Base-by-base conservation (phyloP, 2,888 invertebrate species). In the Drosophila demipolita region DNA sequence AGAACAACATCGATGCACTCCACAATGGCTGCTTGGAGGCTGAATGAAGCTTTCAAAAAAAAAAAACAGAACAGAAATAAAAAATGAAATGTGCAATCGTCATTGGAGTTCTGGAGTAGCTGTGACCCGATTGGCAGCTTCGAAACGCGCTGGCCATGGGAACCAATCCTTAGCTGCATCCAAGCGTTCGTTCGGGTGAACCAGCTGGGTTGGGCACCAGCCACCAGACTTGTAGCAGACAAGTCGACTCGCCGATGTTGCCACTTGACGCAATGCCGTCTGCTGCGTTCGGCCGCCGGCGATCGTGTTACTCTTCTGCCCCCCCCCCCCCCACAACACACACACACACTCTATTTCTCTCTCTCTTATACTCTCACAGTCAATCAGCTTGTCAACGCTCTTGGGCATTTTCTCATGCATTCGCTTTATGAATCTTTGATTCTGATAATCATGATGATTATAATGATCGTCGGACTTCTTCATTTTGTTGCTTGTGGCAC, bases 211-310 rank as follows among this genome's bases (percentile, higher is more conserved):
- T 40, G 32, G 40, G 50, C 17, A 36, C 42, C 49, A 60, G 48
- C 57, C 17, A 45, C 17, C 67, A 83, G 90, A 89, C 87, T 78
- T 89, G 87, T 71, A 72, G 90, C 84, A 85, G 85, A 85, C 85
- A 87, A 66, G 73, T 82, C 78, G 89, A 89, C 86, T 80, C 86
- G 78, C 73, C 80, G 78, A 80, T 83, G 88, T 80, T 86, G 87
- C 91, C 89, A 90, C 89, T 90, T 89, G 89, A 90, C 89, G 89
- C 89, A 82, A 80, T 78, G 80, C 83, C 79, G 91, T 90, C 90
- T 91, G 85, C 83, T 61, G 55, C 55, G 66, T 45, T 65, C 66
- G 50, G 29, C 57, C 61, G 75, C 54, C 60, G 68, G 62, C 82
- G 84, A 73, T 79, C 72, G 63, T 64, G 61, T 69, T 69, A 66